Conservation (phyloP, 2,797 vertebrate genomes). For the Dendrocincla fuliginosa region DNA sequence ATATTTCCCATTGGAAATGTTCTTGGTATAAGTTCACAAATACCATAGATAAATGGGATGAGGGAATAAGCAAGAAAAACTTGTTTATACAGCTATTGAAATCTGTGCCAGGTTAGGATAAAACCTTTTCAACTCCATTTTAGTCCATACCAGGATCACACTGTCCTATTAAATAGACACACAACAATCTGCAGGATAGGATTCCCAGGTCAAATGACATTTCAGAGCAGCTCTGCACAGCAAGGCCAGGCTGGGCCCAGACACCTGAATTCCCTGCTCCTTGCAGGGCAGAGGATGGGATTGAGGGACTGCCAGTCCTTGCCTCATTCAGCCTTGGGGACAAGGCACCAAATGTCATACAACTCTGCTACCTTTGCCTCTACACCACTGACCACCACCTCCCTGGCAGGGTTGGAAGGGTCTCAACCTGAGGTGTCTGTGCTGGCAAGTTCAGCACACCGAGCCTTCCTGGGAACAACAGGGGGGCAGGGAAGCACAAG, state of each 20-base stretch:
- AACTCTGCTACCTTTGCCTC: neutral
- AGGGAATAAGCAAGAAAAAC: constrained; percentile 38
- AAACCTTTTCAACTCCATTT: neutral
- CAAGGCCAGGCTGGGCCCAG: neutral
- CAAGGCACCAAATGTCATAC: neutral
- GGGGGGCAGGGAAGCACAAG: neutral
- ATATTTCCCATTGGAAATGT: constrained; percentile 33
- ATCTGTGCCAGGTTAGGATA: neutral
- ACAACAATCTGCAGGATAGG: neutral
- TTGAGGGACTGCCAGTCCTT: neutral
- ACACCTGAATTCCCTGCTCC: neutral
- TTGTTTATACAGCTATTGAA: constrained; percentile 29
- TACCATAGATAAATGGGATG: constrained; percentile 18
- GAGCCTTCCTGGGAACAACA: neutral
- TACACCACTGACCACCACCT: fast-evolving
- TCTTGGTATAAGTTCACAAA: neutral
- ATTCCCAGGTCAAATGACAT: neutral
- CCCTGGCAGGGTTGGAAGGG: neutral
- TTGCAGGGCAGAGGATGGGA: neutral
- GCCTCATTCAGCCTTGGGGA: fast-evolving
- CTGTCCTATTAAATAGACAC: neutral
- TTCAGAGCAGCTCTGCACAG: neutral
- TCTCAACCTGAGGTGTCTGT: neutral
- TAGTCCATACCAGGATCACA: neutral
- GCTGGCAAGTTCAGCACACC: neutral